Evolutionary conservation across 2,113 vertebrate genomes (phyloP).

Genomic region (Chloropsis cyanopogon): DNA sequence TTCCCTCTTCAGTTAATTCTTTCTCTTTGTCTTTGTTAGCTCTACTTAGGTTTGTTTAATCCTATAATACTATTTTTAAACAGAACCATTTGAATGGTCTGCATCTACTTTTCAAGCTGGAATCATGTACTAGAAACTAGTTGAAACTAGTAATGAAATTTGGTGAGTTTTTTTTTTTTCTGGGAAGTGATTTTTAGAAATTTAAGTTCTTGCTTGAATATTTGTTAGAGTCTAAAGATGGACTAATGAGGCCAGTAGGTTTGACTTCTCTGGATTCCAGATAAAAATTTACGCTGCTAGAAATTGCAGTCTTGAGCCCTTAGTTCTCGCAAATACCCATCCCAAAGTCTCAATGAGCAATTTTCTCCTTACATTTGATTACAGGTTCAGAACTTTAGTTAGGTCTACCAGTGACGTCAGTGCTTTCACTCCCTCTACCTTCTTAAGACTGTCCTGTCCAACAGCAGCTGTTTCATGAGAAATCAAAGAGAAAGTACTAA

Average conservation of each 20-base stretch:
- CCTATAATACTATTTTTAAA: neutral
- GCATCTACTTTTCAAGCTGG: neutral
- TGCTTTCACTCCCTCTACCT: neutral
- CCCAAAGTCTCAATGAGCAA: neutral
- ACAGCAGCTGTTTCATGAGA: neutral
- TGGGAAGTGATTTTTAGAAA: neutral
- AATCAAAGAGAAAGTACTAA: neutral
- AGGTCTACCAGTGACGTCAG: rapidly evolving
- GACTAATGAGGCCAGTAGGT: neutral
- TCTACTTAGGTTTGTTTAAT: neutral
- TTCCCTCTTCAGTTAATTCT: neutral
- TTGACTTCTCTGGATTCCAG: neutral
- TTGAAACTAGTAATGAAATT: neutral
- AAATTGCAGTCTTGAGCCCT: neutral
- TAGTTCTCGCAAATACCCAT: neutral
- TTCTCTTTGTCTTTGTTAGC: neutral
- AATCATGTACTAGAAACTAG: neutral
- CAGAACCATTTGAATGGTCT: rapidly evolving
- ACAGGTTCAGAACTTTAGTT: neutral
- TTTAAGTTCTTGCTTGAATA: neutral
- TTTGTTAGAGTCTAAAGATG: neutral
- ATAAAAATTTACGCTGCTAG: neutral
- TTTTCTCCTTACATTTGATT: neutral
- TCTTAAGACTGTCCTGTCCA: neutral
- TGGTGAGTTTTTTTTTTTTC: neutral